Conservation (phyloP, 2,888 invertebrate genomes). For the Drosophila mayaguana region DNA sequence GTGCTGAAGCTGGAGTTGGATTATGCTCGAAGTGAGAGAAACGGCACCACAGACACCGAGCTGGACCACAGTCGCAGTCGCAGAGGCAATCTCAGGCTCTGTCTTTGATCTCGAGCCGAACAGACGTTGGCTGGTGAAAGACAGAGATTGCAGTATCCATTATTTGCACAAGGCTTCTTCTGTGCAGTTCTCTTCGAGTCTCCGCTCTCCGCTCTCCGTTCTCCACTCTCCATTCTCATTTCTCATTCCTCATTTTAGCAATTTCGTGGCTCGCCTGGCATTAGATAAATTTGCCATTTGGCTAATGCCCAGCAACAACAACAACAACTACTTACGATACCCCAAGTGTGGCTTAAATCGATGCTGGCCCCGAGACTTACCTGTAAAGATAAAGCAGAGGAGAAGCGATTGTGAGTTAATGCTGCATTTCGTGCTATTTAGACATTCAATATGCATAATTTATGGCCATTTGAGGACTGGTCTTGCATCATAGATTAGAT, state of each 20-base stretch:
- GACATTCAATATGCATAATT: conserved; percentile 35
- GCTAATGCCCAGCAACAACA: conserved; percentile 8
- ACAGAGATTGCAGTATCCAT: conserved; percentile 48
- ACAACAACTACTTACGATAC: conserved; percentile 57
- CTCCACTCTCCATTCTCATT: conserved; percentile 17
- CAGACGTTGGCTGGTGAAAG: conserved; percentile 48
- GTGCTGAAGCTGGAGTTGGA: conserved; percentile 3
- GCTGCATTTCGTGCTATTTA: conserved; percentile 28
- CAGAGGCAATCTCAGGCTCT: not conserved
- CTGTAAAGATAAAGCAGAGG: conserved; percentile 55
- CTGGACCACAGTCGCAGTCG: conserved; percentile 14
- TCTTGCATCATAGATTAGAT: conserved; percentile 23
- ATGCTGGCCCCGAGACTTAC: conserved; percentile 56
- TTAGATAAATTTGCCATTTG: conserved; percentile 57
- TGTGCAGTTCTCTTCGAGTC: not conserved
- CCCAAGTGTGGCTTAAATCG: conserved; percentile 44
- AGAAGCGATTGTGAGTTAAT: conserved; percentile 46
- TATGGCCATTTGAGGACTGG: conserved; percentile 31
- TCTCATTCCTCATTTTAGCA: conserved; percentile 16
- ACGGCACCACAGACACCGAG: conserved; percentile 50
- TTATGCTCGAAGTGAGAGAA: conserved; percentile 54
- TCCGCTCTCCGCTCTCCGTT: conserved; percentile 10
- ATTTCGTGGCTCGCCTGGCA: conserved; percentile 38
- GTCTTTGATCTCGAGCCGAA: conserved; percentile 56
- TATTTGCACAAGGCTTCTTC: conserved; percentile 48